A percentile compares a stretch with the other conserved stretches of the same genome.
These are phyloP conservation scores for Sinocyclocheilus anophthalmus DNA, from an alignment of 2,113 vertebrate genomes.

Conservation along the genomic window DNA sequence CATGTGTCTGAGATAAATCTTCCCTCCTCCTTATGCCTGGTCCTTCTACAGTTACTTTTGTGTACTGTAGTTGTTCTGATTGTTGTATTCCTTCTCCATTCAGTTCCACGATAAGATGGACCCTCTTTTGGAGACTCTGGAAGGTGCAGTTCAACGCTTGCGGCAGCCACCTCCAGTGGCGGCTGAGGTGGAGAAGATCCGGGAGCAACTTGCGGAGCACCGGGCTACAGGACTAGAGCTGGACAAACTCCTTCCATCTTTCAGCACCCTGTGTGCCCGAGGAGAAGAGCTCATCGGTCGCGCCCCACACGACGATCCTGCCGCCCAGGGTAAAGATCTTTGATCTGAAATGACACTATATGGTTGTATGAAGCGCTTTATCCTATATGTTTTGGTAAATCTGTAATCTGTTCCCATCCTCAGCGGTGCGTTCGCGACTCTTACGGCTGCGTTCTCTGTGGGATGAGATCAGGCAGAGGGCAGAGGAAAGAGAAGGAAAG, in stretches of 20 bases:
- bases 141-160: conserved; percentile 86
- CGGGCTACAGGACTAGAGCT: conserved; percentile 87
- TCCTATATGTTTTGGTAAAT: background rate
- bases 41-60: background rate
- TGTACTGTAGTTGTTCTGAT: background rate
- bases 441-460: conserved; percentile 93
- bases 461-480: conserved; percentile 94
- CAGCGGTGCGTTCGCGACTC: conserved; percentile 91
- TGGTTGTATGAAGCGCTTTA: background rate
- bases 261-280: conserved; percentile 87
- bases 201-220: conserved; percentile 94
- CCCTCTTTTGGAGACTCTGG: conserved; percentile 94
- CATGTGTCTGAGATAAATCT: background rate
- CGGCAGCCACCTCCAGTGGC: conserved; percentile 89
- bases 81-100: background rate
- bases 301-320: conserved; percentile 88
- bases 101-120: conserved; percentile 98
- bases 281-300: conserved; percentile 92
- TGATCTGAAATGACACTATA: background rate
- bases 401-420: background rate
- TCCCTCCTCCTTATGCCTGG: background rate
- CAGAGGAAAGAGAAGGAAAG: conserved; percentile 91
- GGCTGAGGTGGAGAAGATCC: conserved; percentile 97
- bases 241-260: conserved; percentile 96
- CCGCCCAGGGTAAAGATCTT: conserved; percentile 84